Conservation (phyloP, 2,888 invertebrate genomes). For the Latheticus oryzae region DNA sequence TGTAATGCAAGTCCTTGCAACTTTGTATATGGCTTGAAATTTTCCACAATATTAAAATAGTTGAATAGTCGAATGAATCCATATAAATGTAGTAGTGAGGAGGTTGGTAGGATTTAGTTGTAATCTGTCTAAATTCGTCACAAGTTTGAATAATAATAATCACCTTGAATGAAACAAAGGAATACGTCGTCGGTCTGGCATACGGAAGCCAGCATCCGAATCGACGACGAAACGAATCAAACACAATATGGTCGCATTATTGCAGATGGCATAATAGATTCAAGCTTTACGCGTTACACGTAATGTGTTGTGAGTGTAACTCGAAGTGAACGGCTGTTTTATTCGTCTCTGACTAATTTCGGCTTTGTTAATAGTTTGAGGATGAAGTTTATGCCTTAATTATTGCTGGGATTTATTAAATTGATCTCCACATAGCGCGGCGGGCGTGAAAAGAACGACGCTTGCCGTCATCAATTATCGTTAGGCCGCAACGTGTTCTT, state of each 20-base stretch:
- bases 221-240: constrained; percentile 44
- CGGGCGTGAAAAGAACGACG: constrained; percentile 56
- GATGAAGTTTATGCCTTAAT: constrained; percentile 62
- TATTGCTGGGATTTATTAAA: constrained; percentile 62
- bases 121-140: constrained; percentile 37
- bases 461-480: constrained; percentile 61
- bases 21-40: no score
- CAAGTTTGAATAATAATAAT: constrained; percentile 43
- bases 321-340: constrained; percentile 58
- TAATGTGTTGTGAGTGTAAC: constrained; percentile 56
- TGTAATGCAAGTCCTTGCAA: no score
- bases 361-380: constrained; percentile 63
- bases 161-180: constrained; percentile 34
- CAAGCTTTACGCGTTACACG: constrained; percentile 45
- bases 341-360: constrained; percentile 60
- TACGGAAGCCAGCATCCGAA: constrained; percentile 42
- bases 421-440: constrained; percentile 56
- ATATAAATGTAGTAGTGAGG: no score
- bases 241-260: constrained; percentile 52
- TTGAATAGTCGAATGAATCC: no score
- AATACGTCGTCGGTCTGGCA: constrained; percentile 23
- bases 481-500: constrained; percentile 63
- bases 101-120: constrained; percentile 6
- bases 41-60: no score
- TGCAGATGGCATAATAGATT: constrained; percentile 56